phyloP scores from a whole-genome alignment of 2,113 vertebrate species.

The Paralichthys olivaceus region DNA sequence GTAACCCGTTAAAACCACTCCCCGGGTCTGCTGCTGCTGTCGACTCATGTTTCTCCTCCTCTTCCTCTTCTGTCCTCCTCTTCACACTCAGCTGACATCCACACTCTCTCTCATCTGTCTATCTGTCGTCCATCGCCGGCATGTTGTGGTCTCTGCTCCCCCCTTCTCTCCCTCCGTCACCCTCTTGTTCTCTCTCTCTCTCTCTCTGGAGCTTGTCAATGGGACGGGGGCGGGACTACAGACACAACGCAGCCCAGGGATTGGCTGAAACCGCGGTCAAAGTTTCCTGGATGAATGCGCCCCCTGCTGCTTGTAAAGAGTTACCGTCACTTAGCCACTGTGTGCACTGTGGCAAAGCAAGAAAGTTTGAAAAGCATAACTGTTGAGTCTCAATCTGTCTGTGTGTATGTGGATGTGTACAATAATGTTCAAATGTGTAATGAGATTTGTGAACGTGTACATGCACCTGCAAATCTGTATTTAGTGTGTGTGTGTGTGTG shows the following conservation, averaged over 20 bases:
- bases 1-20: constrained; percentile 82
- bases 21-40: constrained; percentile 68
- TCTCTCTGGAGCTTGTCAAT: background rate
- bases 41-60: constrained; percentile 75
- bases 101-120: background rate
- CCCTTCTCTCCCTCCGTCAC: constrained; percentile 12
- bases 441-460: no score
- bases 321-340: no score
- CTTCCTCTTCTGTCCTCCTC: constrained; percentile 20
- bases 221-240: constrained; percentile 49
- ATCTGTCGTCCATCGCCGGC: background rate
- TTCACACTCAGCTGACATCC: constrained; percentile 27
- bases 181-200: constrained; percentile 23
- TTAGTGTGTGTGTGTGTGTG: no score
- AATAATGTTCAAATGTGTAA: no score
- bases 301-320: constrained; percentile 27
- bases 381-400: no score
- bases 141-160: background rate
- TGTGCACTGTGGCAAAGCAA: no score
- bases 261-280: constrained; percentile 52
- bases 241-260: constrained; percentile 12
- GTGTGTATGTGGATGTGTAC: no score
- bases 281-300: constrained; percentile 25
- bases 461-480: no score
- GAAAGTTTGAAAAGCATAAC: no score